phyloP scores from a whole-genome alignment of 2,113 vertebrate species.

The Erinaceus europaeus region DNA sequence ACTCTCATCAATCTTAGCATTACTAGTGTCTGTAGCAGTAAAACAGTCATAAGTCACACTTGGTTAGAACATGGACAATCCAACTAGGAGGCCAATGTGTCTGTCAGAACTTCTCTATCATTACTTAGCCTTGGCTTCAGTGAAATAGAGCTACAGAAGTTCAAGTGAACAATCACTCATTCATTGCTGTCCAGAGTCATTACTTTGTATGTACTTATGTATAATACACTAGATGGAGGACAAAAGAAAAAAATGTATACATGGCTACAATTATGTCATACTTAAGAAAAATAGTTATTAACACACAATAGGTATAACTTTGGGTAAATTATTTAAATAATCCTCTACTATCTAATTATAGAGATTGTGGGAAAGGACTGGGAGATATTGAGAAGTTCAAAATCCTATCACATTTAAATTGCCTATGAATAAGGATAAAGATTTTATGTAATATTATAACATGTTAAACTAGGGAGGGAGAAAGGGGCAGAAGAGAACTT shows the following conservation, averaged over 20 bases:
- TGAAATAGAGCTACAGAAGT: not conserved
- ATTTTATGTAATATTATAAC: not conserved
- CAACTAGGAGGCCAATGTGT: not conserved
- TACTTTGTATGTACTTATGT: not conserved
- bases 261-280: not conserved
- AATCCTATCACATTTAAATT: not conserved
- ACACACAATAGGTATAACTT: not conserved
- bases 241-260: not conserved
- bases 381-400: too few relatives aligned
- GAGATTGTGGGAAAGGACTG: not conserved
- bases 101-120: not conserved
- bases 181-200: not conserved
- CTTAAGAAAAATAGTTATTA: not conserved
- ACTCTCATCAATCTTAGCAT: not conserved
- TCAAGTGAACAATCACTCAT: not conserved
- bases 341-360: not conserved
- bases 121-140: not conserved
- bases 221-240: not conserved
- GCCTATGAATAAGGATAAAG: not conserved
- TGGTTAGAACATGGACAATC: not conserved
- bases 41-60: not conserved
- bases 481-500: too few relatives aligned
- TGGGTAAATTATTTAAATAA: not conserved
- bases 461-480: not conserved
- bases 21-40: not conserved